Conservation (phyloP, 2,797 vertebrate species). For the Chiroxiphia lanceolata region DNA sequence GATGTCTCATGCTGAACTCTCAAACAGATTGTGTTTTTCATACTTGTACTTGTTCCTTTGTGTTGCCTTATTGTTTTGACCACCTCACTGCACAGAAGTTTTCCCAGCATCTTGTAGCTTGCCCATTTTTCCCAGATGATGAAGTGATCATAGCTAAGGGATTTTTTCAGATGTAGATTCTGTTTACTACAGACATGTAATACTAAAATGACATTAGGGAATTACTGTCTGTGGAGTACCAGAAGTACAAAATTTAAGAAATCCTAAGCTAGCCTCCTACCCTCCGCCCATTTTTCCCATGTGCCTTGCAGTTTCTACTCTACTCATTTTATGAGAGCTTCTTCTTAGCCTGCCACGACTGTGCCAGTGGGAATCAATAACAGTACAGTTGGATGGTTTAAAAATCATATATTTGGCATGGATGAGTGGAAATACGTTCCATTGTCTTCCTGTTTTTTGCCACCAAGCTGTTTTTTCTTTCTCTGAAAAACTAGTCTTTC, state of each 20-base stretch:
- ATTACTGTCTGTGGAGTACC: background rate
- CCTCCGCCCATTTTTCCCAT: background rate
- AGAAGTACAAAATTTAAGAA: background rate
- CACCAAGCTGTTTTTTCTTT: background rate
- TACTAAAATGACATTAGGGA: background rate
- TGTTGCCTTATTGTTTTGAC: background rate
- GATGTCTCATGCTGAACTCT: background rate
- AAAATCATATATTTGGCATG: slow-evolving; percentile 1
- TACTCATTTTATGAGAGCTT: background rate
- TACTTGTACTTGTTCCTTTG: background rate
- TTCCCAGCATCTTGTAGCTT: background rate
- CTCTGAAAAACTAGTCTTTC: background rate
- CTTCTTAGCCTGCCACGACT: background rate
- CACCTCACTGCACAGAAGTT: background rate
- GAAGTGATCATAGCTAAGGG: background rate
- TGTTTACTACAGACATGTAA: background rate
- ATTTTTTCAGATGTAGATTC: slow-evolving; percentile 7
- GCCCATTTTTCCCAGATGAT: background rate
- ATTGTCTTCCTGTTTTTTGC: background rate
- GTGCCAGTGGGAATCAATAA: background rate
- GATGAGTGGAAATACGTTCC: background rate
- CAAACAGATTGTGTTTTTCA: background rate
- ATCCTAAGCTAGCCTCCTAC: background rate
- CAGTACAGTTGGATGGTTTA: background rate
- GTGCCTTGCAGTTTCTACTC: background rate